Conservation (phyloP, 2,888 invertebrate species). For the Aethes cnicana region DNA sequence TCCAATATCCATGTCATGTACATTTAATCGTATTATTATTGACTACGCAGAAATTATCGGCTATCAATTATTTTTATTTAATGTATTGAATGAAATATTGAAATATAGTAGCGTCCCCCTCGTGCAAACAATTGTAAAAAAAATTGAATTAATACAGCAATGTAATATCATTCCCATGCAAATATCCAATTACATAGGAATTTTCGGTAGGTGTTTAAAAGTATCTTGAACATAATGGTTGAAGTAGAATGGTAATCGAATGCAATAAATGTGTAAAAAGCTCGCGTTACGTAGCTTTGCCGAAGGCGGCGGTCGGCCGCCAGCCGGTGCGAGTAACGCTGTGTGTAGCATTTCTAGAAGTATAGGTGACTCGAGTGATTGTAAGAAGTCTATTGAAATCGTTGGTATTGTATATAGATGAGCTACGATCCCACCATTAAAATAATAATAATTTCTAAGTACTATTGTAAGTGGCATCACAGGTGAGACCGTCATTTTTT, state of each 20-base stretch:
- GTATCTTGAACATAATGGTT: conserved; percentile 71
- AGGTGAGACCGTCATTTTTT: conserved; percentile 62
- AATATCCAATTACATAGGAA: conserved; percentile 42
- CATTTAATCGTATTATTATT: conserved; percentile 46
- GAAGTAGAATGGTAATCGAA: conserved; percentile 73
- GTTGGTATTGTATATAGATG: conserved; percentile 80
- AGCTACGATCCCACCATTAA: conserved; percentile 81
- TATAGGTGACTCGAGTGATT: conserved; percentile 77
- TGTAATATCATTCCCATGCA: conserved; percentile 50
- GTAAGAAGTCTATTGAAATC: conserved; percentile 74
- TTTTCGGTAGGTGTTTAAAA: conserved; percentile 46
- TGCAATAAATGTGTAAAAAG: conserved; percentile 68
- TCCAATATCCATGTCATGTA: conserved; percentile 54
- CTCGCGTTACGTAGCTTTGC: conserved; percentile 52
- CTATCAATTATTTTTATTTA: conserved; percentile 40
- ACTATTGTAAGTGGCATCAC: conserved; percentile 74
- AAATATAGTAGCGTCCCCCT: conserved; percentile 20
- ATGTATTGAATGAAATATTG: conserved; percentile 25
- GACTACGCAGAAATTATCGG: conserved; percentile 48
- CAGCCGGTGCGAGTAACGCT: conserved; percentile 43
- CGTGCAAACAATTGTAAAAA: conserved; percentile 21
- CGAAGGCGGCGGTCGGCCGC: conserved; percentile 27
- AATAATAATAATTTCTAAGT: conserved; percentile 72
- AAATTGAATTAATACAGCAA: conserved; percentile 22
- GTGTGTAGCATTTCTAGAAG: conserved; percentile 48